Conservation (phyloP, 1,140 invertebrate species). For the Hydropsyche tenuis region DNA sequence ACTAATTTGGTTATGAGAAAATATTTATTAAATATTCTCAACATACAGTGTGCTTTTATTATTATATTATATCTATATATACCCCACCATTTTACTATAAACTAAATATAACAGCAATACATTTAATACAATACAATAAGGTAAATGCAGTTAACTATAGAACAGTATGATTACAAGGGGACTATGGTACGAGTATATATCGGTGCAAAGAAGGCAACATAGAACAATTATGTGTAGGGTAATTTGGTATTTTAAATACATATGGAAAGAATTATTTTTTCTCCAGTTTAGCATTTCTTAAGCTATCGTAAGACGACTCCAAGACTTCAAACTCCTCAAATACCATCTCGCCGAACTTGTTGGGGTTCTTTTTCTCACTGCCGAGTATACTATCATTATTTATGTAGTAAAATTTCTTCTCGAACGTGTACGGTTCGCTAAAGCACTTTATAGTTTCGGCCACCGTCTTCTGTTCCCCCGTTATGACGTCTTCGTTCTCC, state of each 20-base stretch:
- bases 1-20: not conserved
- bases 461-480: constrained; percentile 43
- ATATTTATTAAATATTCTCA: constrained; percentile 40
- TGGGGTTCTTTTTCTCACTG: constrained; percentile 53
- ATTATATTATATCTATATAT: constrained; percentile 19
- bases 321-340: constrained; percentile 82
- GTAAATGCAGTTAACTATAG: constrained; percentile 22
- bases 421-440: constrained; percentile 55
- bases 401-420: constrained; percentile 62
- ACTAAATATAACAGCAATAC: constrained; percentile 10
- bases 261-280: constrained; percentile 28
- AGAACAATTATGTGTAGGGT: not conserved
- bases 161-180: constrained; percentile 10
- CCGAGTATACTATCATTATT: constrained; percentile 53
- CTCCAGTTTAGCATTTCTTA: constrained; percentile 62
- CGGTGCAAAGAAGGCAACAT: not conserved
- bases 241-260: constrained; percentile 4
- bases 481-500: constrained; percentile 37
- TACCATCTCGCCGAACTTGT: constrained; percentile 79
- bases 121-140: constrained; percentile 20
- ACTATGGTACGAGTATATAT: not conserved
- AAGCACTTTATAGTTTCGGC: constrained; percentile 46
- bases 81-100: constrained; percentile 15
- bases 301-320: constrained; percentile 65
- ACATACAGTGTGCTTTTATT: constrained; percentile 14